Evolutionary conservation across 2,888 invertebrate genomes (phyloP), one percentile per base, ranked within the genome.

Genomic region (Tetranychus truncatus): DNA sequence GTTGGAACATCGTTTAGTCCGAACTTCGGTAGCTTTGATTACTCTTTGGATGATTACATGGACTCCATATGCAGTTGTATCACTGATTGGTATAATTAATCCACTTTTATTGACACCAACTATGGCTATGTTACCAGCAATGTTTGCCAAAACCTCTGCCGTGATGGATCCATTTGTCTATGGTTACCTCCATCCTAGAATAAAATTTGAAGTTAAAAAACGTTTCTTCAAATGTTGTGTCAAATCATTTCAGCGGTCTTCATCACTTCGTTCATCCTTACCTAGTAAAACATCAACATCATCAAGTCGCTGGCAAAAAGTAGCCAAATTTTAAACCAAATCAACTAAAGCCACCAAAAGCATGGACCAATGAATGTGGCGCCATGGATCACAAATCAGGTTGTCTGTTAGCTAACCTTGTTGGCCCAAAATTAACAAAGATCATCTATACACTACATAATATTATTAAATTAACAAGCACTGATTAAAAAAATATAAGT

Each of bases 11-110:
- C 55, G 55, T 82, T 83, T 90, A 74, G 88, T 90, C 0, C 84
- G 86, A 75, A 85, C 89, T 74, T 88, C 89, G 11, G 86, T 89
- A 76, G 85, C 85, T 44, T 88, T 90, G 0, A 88, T 91, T 77
- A 86, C 86, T 0, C 81, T 91, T 77, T 92, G 91, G 87, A 88
- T 91, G 80, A 80, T 88, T 15, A 88, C 91, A 0, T 92, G 91
- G 91, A 89, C 90, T 0, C 91, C 91, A 0, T 91, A 91, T 81
- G 88, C 91, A 0, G 82, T 88, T 0, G 88, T 91, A 0, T 87
- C 91, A 18, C 84, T 91, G 45, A 81, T 91, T 34, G 91, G 91
- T 0, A 87, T 89, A 79, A 87, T 87, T 77, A 88, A 88, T 4
- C 86, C 87, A 77, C 82, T 87, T 45, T 82, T 87, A 18, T 85